Evolutionary conservation across 2,888 invertebrate species (phyloP).

Genomic region (Meteorus colon): DNA sequence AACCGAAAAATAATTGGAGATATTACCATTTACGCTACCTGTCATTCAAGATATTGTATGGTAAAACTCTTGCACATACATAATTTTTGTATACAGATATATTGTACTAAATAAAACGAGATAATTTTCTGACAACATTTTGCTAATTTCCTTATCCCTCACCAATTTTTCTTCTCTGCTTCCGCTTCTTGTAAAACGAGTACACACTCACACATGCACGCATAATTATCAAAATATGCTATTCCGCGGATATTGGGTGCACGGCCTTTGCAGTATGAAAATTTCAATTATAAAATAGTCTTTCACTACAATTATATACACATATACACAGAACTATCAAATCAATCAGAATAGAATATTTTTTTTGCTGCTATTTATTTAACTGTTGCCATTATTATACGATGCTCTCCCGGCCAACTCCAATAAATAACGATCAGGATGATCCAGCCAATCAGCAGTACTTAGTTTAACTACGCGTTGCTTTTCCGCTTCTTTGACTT

Average conservation of each 20-base stretch:
- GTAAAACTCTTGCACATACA: background rate
- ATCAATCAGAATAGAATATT: constrained; percentile 7
- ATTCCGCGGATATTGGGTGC: background rate
- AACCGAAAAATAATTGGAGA: too few relatives aligned
- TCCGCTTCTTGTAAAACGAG: background rate
- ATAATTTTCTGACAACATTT: constrained; percentile 24
- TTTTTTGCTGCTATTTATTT: constrained; percentile 54
- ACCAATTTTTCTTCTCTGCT: background rate
- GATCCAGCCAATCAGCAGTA: constrained; percentile 94
- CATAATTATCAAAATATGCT: background rate
- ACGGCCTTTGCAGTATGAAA: background rate
- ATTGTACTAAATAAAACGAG: constrained; percentile 6
- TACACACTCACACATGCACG: background rate
- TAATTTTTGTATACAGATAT: constrained; percentile 22
- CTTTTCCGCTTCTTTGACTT: constrained; percentile 90
- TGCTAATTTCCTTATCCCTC: background rate
- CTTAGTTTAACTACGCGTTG: constrained; percentile 89
- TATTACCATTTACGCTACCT: too few relatives aligned
- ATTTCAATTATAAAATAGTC: constrained; percentile 24
- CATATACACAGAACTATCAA: constrained; percentile 52
- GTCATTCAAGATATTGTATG: background rate
- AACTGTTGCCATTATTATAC: constrained; percentile 82
- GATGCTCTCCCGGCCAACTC: constrained; percentile 90
- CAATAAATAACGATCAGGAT: constrained; percentile 93
- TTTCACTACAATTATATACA: constrained; percentile 45